These are phyloP conservation scores for Chrysolina oricalcia DNA, from an alignment of 2,888 invertebrate genomes.

Conservation along the genomic window DNA sequence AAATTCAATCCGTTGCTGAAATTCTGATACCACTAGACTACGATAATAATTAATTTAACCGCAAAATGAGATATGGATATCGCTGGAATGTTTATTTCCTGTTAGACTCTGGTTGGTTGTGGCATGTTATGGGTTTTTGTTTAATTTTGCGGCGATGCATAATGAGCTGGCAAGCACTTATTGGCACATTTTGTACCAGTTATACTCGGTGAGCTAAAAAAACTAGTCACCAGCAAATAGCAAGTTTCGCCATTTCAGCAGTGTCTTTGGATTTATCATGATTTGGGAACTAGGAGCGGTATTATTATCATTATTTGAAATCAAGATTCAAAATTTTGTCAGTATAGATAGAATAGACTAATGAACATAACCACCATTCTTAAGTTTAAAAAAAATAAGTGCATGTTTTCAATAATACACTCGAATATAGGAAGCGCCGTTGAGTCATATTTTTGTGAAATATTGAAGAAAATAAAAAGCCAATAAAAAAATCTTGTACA, in stretches of 20 bases:
- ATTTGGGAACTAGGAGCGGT: no score
- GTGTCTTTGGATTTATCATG: no score
- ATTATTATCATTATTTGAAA: no score
- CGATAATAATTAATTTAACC: slow-evolving; percentile 54
- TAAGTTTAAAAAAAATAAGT: no score
- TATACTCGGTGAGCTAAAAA: neutral
- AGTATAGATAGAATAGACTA: no score
- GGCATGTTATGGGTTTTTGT: slow-evolving; percentile 1
- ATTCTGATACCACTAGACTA: slow-evolving; percentile 45
- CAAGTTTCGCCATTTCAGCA: neutral
- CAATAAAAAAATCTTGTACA: no score
- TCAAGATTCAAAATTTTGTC: no score
- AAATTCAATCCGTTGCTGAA: slow-evolving; percentile 25
- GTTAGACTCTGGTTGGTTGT: slow-evolving; percentile 37
- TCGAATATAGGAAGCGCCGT: no score
- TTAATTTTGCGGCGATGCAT: neutral
- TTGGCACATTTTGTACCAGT: neutral
- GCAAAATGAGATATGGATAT: slow-evolving; percentile 55
- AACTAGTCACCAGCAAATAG: neutral
- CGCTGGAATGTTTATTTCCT: slow-evolving; percentile 53
- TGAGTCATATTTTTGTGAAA: no score
- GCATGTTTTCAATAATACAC: no score
- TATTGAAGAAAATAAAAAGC: no score
- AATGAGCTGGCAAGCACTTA: neutral
- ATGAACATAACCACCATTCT: no score